These are phyloP conservation scores for Drosophila nr. perissopoda DNA, from an alignment of 2,888 invertebrate genomes.

Conservation along the genomic window DNA sequence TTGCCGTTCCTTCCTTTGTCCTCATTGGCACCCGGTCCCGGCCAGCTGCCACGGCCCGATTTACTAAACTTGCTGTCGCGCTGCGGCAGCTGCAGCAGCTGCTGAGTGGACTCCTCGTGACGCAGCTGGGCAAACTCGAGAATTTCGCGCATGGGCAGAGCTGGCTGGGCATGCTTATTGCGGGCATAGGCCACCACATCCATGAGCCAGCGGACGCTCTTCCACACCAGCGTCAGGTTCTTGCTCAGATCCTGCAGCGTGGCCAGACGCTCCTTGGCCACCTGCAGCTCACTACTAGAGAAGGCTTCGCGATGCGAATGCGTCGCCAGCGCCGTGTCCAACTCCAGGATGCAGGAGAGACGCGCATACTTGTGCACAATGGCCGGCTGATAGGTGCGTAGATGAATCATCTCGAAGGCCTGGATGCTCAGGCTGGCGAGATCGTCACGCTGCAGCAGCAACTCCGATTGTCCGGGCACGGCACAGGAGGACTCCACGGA, in stretches of 20 bases:
- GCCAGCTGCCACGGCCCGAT: slow-evolving; percentile 92
- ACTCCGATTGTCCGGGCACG: slow-evolving; percentile 94
- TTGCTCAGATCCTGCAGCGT: slow-evolving; percentile 94
- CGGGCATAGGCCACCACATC: slow-evolving; percentile 97
- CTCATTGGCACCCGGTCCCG: slow-evolving; percentile 87
- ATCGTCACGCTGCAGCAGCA: slow-evolving; percentile 93
- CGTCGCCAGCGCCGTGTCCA: slow-evolving; percentile 95
- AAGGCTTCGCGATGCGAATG: slow-evolving; percentile 98
- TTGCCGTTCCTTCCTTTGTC: slow-evolving; percentile 35
- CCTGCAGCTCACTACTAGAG: slow-evolving; percentile 93
- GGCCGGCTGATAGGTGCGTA: slow-evolving; percentile 96
- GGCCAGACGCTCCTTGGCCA: slow-evolving; percentile 93
- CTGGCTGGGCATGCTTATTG: slow-evolving; percentile 87
- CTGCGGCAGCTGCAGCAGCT: slow-evolving; percentile 82
- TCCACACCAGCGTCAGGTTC: slow-evolving; percentile 95
- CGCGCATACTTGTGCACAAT: slow-evolving; percentile 96
- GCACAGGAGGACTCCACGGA: slow-evolving; percentile 97
- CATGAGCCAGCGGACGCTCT: slow-evolving; percentile 97
- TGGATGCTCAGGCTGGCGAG: slow-evolving; percentile 96
- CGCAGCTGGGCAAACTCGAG: slow-evolving; percentile 79
- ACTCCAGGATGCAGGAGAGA: slow-evolving; percentile 95
- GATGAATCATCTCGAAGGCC: slow-evolving; percentile 97
- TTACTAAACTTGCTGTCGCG: slow-evolving; percentile 91
- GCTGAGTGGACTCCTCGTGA: slow-evolving; percentile 57
- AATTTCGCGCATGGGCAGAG: slow-evolving; percentile 83